These are phyloP conservation scores for Miichthys miiuy DNA, from an alignment of 2,797 vertebrate genomes.

Conservation along the genomic window DNA sequence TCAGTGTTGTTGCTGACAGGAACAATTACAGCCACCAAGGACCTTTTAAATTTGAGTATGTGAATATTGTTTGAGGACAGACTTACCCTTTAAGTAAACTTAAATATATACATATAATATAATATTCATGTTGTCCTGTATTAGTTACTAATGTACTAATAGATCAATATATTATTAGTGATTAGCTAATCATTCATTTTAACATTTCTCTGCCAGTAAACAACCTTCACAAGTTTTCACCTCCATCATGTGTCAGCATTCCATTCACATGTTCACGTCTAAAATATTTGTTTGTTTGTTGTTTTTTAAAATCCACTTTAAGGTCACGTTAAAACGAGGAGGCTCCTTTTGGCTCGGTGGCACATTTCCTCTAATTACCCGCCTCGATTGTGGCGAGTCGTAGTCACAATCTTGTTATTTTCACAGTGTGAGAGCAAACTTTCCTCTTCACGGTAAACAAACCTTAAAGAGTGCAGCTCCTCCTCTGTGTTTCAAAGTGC, in stretches of 20 bases:
- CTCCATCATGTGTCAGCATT: neutral
- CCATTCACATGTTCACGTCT: neutral
- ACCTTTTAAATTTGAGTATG: neutral
- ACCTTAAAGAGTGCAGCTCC: constrained; percentile 10
- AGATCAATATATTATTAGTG: neutral
- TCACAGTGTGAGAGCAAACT: constrained; percentile 30
- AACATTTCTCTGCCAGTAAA: neutral
- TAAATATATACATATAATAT: neutral
- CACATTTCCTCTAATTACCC: constrained; percentile 42
- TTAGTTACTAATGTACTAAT: neutral
- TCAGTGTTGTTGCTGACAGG: too few relatives aligned
- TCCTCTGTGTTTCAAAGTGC: constrained; percentile 21
- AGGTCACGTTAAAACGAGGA: constrained; percentile 9
- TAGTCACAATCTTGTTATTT: constrained; percentile 45
- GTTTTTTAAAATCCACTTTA: constrained; percentile 19
- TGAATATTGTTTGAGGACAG: neutral
- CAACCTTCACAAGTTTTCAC: neutral
- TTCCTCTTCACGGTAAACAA: constrained; percentile 15
- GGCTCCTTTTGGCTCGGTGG: neutral
- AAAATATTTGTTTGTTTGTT: constrained; percentile 9
- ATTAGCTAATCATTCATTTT: neutral
- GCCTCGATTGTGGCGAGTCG: constrained; percentile 21
- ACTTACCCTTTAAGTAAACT: neutral
- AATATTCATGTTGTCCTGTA: neutral
- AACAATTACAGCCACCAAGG: neutral